Conservation (phyloP, 2,113 vertebrate species). For the Montifringilla adamsi region DNA sequence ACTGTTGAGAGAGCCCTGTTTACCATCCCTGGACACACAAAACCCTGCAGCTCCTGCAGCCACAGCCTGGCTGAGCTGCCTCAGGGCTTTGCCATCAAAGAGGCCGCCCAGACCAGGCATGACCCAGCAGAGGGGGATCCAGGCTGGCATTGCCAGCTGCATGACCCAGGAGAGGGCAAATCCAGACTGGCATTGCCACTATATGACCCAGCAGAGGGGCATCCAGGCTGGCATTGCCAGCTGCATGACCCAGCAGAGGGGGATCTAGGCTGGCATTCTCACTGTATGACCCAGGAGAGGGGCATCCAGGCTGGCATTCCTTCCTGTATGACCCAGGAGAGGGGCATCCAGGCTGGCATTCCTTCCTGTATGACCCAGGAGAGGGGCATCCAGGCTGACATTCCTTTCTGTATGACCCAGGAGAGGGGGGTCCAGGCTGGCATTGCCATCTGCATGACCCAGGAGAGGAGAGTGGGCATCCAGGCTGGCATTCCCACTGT, state of each 20-base stretch:
- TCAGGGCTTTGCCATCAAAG: not conserved
- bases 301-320: too few relatives aligned
- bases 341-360: not conserved
- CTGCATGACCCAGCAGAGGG: not conserved
- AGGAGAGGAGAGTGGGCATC: too few relatives aligned
- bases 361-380: not conserved
- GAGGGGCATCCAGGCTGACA: too few relatives aligned
- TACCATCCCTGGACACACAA: not conserved
- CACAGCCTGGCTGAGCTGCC: not conserved
- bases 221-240: too few relatives aligned
- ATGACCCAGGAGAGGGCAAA: not conserved
- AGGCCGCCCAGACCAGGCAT: accelerated
- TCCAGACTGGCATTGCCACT: not conserved
- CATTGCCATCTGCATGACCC: accelerated
- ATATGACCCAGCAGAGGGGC: not conserved
- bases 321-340: not conserved
- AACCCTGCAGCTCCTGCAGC: not conserved
- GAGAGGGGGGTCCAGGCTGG: not conserved
- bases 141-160: not conserved
- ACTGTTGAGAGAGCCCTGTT: not conserved
- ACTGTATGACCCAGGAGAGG: not conserved
- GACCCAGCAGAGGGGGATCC: not conserved
- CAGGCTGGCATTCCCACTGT: too few relatives aligned
- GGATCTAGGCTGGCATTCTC: not conserved
- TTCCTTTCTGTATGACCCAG: not conserved